These are phyloP conservation scores for Botia almorhae DNA, from an alignment of 2,797 vertebrate species.

Conservation along the genomic window DNA sequence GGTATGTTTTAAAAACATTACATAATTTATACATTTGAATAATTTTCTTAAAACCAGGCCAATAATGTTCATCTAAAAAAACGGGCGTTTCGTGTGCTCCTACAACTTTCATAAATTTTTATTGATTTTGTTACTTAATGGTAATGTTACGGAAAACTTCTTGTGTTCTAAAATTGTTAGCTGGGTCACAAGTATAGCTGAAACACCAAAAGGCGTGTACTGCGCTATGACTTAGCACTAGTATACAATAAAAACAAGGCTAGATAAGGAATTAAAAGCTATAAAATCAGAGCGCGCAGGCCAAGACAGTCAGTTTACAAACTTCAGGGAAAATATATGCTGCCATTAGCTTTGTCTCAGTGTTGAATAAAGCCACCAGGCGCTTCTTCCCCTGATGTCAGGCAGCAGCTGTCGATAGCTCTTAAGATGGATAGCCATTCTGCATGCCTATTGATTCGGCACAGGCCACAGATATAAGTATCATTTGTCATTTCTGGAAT, in stretches of 20 bases:
- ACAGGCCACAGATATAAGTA: constrained; percentile 88
- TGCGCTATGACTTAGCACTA: neutral
- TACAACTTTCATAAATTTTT: no score
- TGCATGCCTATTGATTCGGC: constrained; percentile 92
- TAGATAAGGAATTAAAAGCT: constrained; percentile 28
- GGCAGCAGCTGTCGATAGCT: constrained; percentile 85
- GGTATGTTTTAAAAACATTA: no score
- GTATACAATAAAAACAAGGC: constrained; percentile 4
- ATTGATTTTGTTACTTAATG: no score
- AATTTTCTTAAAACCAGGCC: no score
- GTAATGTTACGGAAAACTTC: no score
- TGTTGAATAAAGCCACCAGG: constrained; percentile 78
- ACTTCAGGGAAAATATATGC: constrained; percentile 48
- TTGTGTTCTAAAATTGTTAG: no score
- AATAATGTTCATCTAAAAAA: no score
- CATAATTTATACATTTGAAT: no score
- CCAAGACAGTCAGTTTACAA: constrained; percentile 49
- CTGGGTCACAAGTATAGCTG: no score
- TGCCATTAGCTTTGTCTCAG: constrained; percentile 62
- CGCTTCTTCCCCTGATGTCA: constrained; percentile 70
- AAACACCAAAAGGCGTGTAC: neutral
- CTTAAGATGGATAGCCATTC: constrained; percentile 91
- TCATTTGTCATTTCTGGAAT: constrained; percentile 99
- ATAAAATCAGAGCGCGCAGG: constrained; percentile 13
- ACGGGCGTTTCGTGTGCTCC: no score